Conservation (phyloP, 2,888 invertebrate genomes). For the Ernsta delagoae region DNA sequence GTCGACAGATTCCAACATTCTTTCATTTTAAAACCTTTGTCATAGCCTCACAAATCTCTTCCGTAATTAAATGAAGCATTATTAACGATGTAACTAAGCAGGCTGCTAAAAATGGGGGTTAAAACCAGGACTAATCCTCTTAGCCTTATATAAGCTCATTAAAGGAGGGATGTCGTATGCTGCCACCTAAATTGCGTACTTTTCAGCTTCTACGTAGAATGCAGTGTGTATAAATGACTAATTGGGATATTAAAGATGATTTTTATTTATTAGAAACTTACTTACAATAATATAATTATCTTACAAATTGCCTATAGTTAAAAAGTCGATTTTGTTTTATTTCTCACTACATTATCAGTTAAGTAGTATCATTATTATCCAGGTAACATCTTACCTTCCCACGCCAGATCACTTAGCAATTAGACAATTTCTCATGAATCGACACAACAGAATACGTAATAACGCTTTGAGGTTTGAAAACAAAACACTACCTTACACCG, state of each 20-base stretch:
- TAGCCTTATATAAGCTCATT: conserved; percentile 16
- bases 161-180: conserved; percentile 6
- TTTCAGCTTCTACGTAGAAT: background rate
- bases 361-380: no score
- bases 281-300: no score
- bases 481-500: conserved; percentile 8
- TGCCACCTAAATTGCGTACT: background rate
- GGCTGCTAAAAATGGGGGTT: conserved; percentile 7
- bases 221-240: background rate
- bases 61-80: conserved; percentile 21
- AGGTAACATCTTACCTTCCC: background rate
- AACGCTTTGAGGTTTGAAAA: conserved; percentile 4
- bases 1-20: no score
- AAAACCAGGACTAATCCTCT: conserved; percentile 16
- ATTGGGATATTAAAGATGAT: no score
- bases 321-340: no score
- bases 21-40: no score
- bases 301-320: no score
- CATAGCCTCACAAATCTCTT: background rate
- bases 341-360: no score
- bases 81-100: conserved; percentile 2
- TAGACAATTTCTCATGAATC: background rate
- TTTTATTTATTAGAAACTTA: no score
- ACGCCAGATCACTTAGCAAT: conserved; percentile 8
- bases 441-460: background rate